These are phyloP conservation scores for Chydorus sphaericus DNA, from an alignment of 2,888 invertebrate species.

Conservation along the genomic window DNA sequence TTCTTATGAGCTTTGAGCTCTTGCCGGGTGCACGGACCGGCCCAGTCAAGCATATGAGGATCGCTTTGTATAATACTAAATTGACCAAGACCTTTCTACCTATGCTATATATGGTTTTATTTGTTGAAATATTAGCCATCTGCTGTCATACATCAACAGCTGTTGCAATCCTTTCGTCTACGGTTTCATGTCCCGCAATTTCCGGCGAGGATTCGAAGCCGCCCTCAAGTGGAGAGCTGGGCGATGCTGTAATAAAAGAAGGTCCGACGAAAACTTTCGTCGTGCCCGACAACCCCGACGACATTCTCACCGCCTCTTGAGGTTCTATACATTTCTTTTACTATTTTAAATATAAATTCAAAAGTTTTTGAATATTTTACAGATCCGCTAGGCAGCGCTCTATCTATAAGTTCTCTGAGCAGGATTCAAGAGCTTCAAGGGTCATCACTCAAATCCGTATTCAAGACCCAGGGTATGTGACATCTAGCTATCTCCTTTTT, in stretches of 20 bases:
- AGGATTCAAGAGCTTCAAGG: background rate
- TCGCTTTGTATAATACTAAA: slow-evolving; percentile 31
- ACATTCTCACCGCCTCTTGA: too few relatives aligned
- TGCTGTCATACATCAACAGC: slow-evolving; percentile 54
- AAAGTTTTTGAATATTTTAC: too few relatives aligned
- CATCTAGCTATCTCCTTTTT: too few relatives aligned
- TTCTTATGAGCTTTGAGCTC: slow-evolving; percentile 44
- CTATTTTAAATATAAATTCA: too few relatives aligned
- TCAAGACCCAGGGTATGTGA: slow-evolving; percentile 6
- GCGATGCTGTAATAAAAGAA: too few relatives aligned
- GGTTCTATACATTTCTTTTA: too few relatives aligned
- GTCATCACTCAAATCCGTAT: slow-evolving; percentile 1
- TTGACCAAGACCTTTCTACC: background rate
- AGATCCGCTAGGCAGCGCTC: background rate
- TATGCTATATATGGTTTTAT: background rate
- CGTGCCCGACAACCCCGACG: too few relatives aligned
- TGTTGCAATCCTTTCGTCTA: slow-evolving; percentile 58
- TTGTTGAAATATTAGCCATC: slow-evolving; percentile 26
- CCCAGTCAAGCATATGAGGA: slow-evolving; percentile 41
- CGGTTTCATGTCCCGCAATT: slow-evolving; percentile 57
- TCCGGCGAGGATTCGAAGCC: slow-evolving; percentile 68
- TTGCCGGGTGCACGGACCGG: slow-evolving; percentile 36
- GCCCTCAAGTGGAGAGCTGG: too few relatives aligned
- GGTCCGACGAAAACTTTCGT: too few relatives aligned
- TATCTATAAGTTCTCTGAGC: background rate